phyloP scores from a whole-genome alignment of 2,888 invertebrate species.

The Stegana nigrithorax region DNA sequence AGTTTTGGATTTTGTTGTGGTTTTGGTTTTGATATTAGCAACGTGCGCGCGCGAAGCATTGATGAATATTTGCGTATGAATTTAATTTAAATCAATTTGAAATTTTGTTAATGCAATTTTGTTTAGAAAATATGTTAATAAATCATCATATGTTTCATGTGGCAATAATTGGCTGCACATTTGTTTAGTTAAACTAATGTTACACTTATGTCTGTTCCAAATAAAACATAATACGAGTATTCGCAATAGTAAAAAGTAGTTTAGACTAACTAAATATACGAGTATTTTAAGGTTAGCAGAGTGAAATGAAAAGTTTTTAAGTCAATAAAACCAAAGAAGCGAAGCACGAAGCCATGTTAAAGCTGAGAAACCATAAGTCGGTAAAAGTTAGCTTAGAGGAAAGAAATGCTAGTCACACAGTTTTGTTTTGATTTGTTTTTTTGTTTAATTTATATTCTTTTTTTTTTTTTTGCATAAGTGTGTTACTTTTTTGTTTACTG shows the following conservation, averaged over 20 bases:
- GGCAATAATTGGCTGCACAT: background rate
- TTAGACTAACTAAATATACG: too few species aligned
- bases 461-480: constrained; percentile 29
- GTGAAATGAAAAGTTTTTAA: constrained; percentile 1
- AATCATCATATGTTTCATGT: background rate
- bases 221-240: constrained; percentile 5
- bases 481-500: too few species aligned
- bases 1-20: background rate
- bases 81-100: constrained; percentile 57
- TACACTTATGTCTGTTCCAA: constrained; percentile 14
- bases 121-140: constrained; percentile 37
- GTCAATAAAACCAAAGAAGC: background rate
- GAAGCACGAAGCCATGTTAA: constrained; percentile 3
- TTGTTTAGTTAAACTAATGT: constrained; percentile 9
- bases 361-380: background rate
- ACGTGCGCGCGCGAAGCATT: constrained; percentile 14
- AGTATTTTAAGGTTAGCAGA: background rate
- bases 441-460: constrained; percentile 10
- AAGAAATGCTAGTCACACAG: constrained; percentile 7
- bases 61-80: constrained; percentile 43
- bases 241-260: too few species aligned
- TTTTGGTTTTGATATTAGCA: constrained; percentile 30
- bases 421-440: background rate
- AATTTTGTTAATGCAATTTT: constrained; percentile 53
- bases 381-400: background rate